phyloP scores from a whole-genome alignment of 2,797 vertebrate species.

The Mormyrus hasselquistii region DNA sequence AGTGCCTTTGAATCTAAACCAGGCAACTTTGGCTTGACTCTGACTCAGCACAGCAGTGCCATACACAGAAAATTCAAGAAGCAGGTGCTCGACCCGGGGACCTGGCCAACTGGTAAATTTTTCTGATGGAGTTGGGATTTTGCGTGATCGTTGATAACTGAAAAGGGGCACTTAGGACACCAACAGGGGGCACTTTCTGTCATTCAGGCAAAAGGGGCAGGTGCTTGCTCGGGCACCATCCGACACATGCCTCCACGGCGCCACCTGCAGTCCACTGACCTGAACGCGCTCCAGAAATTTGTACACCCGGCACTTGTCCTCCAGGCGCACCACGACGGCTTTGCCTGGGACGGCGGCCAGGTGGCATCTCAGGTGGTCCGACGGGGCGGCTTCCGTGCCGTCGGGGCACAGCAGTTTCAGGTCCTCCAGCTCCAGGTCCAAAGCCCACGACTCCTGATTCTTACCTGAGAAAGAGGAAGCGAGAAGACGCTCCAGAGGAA shows the following conservation, averaged over 20 bases:
- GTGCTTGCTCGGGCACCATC: background rate
- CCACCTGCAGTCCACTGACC: conserved; percentile 45
- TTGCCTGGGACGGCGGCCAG: conserved; percentile 66
- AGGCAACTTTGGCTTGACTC: background rate
- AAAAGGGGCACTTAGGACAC: background rate
- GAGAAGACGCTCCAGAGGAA: background rate
- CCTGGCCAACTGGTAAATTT: background rate
- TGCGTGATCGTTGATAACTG: background rate
- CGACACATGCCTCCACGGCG: background rate
- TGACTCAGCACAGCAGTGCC: background rate
- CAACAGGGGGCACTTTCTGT: background rate
- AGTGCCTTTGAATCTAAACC: background rate
- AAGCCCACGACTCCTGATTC: conserved; percentile 71
- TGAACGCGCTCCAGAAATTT: conserved; percentile 69
- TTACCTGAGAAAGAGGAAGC: conserved; percentile 47
- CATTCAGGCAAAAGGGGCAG: background rate
- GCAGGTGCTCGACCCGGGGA: background rate
- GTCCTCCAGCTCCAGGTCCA: conserved; percentile 71
- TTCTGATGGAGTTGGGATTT: background rate
- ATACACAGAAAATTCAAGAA: background rate
- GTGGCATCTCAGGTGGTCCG: conserved; percentile 57
- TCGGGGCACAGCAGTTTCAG: conserved; percentile 71
- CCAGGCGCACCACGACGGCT: conserved; percentile 64
- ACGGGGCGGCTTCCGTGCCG: conserved; percentile 54
- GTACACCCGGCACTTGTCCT: conserved; percentile 69